Evolutionary conservation across 2,888 invertebrate genomes (phyloP).

Genomic region (Nudaria mundana): DNA sequence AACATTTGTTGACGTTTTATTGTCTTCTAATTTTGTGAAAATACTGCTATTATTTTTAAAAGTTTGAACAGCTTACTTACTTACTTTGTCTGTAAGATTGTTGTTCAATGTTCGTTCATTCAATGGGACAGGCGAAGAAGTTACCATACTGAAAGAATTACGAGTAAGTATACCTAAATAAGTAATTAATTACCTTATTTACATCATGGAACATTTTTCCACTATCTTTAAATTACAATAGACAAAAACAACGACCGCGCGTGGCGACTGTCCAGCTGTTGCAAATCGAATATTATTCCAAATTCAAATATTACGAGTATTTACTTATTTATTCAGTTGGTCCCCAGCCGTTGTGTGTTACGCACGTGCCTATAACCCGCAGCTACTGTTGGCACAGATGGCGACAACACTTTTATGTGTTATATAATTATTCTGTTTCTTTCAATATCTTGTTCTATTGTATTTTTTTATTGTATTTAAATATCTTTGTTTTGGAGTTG

Average conservation of each 20-base stretch:
- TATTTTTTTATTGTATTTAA: background rate
- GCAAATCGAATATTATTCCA: constrained; percentile 28
- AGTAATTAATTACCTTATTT: too few relatives aligned
- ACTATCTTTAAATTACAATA: constrained; percentile 15
- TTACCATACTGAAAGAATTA: too few relatives aligned
- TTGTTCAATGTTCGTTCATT: too few relatives aligned
- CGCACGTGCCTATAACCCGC: constrained; percentile 16
- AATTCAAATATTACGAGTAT: constrained; percentile 21
- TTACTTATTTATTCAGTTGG: constrained; percentile 30
- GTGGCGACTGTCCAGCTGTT: constrained; percentile 24
- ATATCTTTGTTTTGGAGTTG: background rate
- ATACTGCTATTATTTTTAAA: too few relatives aligned
- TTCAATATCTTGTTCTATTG: background rate
- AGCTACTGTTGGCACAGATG: constrained; percentile 26
- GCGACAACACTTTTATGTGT: background rate
- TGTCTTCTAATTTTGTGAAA: too few relatives aligned
- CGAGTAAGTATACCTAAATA: too few relatives aligned
- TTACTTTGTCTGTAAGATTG: too few relatives aligned
- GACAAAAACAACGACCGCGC: constrained; percentile 16
- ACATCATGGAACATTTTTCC: background rate
- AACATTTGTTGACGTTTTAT: too few relatives aligned
- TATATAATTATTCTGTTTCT: too few relatives aligned
- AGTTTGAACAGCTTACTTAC: too few relatives aligned
- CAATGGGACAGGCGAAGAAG: too few relatives aligned
- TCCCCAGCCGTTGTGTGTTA: background rate